These are phyloP conservation scores for Rallus crepitans DNA, from an alignment of 2,797 vertebrate genomes.

Conservation along the genomic window DNA sequence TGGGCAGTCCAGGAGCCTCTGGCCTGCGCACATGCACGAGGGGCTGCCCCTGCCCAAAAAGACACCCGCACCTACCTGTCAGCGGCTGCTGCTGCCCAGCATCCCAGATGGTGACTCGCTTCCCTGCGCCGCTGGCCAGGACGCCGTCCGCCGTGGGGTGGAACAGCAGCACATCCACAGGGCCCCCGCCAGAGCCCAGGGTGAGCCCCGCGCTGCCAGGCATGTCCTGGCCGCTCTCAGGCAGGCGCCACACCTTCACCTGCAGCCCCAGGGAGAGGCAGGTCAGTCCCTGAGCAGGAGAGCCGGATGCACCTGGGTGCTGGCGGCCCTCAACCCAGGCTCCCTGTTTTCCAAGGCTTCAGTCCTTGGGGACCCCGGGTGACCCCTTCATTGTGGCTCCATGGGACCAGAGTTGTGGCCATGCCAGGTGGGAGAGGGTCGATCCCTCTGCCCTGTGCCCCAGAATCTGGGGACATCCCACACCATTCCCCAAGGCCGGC, in stretches of 20 bases:
- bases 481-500: fast-evolving
- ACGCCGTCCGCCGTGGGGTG: slow-evolving; percentile 88
- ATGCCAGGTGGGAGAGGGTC: not conserved
- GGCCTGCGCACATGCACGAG: fast-evolving
- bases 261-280: slow-evolving; percentile 54
- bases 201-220: slow-evolving; percentile 75
- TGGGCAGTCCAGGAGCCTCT: fast-evolving
- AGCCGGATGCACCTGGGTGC: not conserved
- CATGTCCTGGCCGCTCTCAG: slow-evolving; percentile 69
- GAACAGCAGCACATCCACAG: slow-evolving; percentile 85
- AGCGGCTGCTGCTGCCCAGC: slow-evolving; percentile 78
- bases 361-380: not conserved
- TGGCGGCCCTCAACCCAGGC: fast-evolving
- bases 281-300: not conserved
- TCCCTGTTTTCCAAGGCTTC: not conserved
- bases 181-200: slow-evolving; percentile 74
- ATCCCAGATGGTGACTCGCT: slow-evolving; percentile 86
- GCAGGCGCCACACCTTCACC: slow-evolving; percentile 92
- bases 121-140: slow-evolving; percentile 79
- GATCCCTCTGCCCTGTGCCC: not conserved
- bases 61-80: slow-evolving; percentile 81
- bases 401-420: not conserved
- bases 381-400: fast-evolving
- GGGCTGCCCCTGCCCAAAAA: not conserved
- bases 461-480: not conserved